A percentile compares a stretch with the other conserved stretches of the same genome.
Conservation (phyloP, 1,140 invertebrate genomes). For the Subanguina moxae region DNA sequence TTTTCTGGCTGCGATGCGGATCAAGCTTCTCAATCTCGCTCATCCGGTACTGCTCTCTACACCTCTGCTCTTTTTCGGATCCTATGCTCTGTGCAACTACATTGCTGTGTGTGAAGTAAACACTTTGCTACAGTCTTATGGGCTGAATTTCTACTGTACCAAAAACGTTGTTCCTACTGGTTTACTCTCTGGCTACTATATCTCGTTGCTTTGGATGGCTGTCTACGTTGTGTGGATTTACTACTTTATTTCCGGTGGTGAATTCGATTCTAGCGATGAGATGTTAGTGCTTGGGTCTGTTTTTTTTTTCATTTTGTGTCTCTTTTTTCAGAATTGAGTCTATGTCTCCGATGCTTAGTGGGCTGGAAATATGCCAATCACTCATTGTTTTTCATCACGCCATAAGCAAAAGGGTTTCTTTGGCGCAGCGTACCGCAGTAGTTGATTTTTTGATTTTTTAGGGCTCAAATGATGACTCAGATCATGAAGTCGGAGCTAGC, state of each 20-base stretch:
- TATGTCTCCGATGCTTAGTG: slow-evolving; percentile 47
- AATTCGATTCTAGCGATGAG: slow-evolving; percentile 41
- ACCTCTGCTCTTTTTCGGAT: slow-evolving; percentile 36
- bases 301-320: background rate
- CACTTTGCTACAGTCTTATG: slow-evolving; percentile 24
- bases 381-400: slow-evolving; percentile 50
- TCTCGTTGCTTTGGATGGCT: slow-evolving; percentile 37
- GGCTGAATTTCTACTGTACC: slow-evolving; percentile 22
- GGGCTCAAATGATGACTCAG: too few species aligned
- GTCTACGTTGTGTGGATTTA: slow-evolving; percentile 46
- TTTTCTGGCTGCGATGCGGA: slow-evolving; percentile 47
- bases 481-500: too few species aligned
- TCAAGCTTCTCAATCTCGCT: slow-evolving; percentile 31
- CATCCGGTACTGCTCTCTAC: slow-evolving; percentile 41
- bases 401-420: slow-evolving; percentile 43
- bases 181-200: slow-evolving; percentile 26
- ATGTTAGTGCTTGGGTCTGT: slow-evolving; percentile 34
- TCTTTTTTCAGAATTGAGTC: slow-evolving; percentile 48
- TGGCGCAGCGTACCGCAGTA: too few species aligned
- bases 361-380: slow-evolving; percentile 48
- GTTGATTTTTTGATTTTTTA: too few species aligned
- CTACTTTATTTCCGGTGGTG: slow-evolving; percentile 21
- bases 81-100: slow-evolving; percentile 26
- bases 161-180: slow-evolving; percentile 13
- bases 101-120: slow-evolving; percentile 39